Percentiles rank a stretch among this genome's conserved stretches.
Evolutionary conservation across 2,888 invertebrate genomes (phyloP).

Genomic region (Sinohyriopsis cumingii): DNA sequence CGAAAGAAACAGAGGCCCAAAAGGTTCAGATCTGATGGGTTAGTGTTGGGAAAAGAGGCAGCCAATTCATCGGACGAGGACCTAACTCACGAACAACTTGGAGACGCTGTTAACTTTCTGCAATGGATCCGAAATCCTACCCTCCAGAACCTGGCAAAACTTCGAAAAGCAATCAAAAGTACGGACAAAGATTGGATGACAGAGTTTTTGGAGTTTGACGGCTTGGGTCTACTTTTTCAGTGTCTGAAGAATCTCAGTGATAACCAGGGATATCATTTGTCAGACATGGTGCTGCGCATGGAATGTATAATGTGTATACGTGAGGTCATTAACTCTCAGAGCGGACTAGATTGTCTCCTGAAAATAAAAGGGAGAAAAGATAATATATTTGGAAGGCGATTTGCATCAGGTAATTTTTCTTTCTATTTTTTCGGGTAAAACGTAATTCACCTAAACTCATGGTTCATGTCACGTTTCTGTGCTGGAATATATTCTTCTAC

Average conservation of each 20-base stretch:
- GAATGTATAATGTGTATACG: slow-evolving; percentile 73
- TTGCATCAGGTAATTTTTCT: slow-evolving; percentile 55
- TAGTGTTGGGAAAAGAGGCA: slow-evolving; percentile 54
- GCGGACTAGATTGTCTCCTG: slow-evolving; percentile 72
- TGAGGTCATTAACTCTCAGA: slow-evolving; percentile 73
- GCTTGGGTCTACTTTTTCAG: slow-evolving; percentile 60
- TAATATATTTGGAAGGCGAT: slow-evolving; percentile 61
- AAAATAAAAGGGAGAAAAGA: slow-evolving; percentile 54
- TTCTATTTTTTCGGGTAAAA: not conserved
- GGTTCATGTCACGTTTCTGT: no score
- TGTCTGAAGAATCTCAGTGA: slow-evolving; percentile 56
- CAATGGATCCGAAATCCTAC: slow-evolving; percentile 59
- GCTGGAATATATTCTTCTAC: no score
- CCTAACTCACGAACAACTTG: slow-evolving; percentile 18
- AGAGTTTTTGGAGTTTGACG: slow-evolving; percentile 62
- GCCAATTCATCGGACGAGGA: slow-evolving; percentile 48
- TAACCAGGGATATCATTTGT: slow-evolving; percentile 51
- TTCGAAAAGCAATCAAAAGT: slow-evolving; percentile 54
- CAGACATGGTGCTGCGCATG: slow-evolving; percentile 67
- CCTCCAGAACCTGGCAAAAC: slow-evolving; percentile 56
- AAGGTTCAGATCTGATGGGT: slow-evolving; percentile 61
- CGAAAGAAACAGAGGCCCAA: slow-evolving; percentile 56
- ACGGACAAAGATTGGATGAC: slow-evolving; percentile 65
- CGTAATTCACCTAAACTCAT: no score
- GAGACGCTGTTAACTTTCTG: slow-evolving; percentile 56